Percentiles rank a stretch among this genome's conserved stretches.
Evolutionary conservation across 2,888 invertebrate species (phyloP).

Genomic region (Ptilodon capucinus): DNA sequence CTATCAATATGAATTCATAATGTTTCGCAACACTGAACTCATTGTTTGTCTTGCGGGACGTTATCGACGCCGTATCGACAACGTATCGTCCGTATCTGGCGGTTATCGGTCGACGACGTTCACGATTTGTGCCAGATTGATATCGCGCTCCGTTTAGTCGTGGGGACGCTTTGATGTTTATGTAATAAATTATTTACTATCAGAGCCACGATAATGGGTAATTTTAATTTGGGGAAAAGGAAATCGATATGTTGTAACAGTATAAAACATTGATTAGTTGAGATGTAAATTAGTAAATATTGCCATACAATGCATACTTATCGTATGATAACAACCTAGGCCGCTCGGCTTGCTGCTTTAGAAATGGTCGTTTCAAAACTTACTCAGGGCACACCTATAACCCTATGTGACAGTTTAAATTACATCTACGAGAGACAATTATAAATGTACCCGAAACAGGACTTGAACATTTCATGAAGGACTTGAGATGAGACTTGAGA

Average conservation of each 20-base stretch:
- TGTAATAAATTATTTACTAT: conserved; percentile 9
- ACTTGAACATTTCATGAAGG: no score
- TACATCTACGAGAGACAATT: no score
- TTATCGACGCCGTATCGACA: conserved; percentile 31
- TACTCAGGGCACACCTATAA: no score
- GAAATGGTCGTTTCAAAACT: no score
- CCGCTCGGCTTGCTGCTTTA: no score
- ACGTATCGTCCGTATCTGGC: conserved; percentile 23
- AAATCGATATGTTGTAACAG: neutral
- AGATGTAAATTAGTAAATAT: no score
- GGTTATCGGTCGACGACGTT: conserved; percentile 35
- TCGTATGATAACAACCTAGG: no score
- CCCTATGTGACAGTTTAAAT: no score
- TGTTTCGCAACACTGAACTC: conserved; percentile 47
- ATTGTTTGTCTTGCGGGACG: conserved; percentile 20
- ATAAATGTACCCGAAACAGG: no score
- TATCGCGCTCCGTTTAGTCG: conserved; percentile 18
- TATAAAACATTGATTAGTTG: no score
- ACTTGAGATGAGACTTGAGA: no score
- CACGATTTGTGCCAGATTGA: conserved; percentile 36
- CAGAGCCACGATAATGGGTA: neutral
- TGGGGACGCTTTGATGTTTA: conserved; percentile 16
- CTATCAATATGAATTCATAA: conserved; percentile 10
- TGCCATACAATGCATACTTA: no score
- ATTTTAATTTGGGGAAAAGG: neutral